Evolutionary conservation across 1,140 invertebrate species (phyloP).

Genomic region (Thrips palmi): DNA sequence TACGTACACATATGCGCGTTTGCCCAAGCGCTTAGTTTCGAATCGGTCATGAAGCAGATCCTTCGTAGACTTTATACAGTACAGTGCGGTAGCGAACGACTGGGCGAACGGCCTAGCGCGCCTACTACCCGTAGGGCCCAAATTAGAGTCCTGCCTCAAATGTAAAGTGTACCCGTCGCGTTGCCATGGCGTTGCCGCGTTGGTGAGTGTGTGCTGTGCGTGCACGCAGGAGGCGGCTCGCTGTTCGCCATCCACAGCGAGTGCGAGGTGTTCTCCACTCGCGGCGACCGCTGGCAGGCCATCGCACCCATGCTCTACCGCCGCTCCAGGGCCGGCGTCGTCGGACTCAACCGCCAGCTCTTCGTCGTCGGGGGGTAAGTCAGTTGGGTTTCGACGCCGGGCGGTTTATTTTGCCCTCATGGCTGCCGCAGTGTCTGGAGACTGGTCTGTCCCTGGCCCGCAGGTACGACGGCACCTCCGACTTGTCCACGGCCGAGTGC

Average conservation of each 20-base stretch:
- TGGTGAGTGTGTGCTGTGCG: too few species aligned
- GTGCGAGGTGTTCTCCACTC: slow-evolving; percentile 48
- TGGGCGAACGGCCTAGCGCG: too few species aligned
- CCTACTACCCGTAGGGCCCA: too few species aligned
- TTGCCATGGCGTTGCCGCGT: neutral
- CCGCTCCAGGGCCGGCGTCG: slow-evolving; percentile 40
- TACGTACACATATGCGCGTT: too few species aligned
- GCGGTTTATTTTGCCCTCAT: neutral
- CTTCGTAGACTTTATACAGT: too few species aligned
- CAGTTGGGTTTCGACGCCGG: neutral
- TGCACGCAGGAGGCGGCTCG: slow-evolving; percentile 37
- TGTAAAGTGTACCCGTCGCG: neutral
- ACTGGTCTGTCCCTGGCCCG: slow-evolving; percentile 8
- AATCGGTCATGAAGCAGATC: too few species aligned
- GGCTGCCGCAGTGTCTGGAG: neutral
- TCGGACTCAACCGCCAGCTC: slow-evolving; percentile 33
- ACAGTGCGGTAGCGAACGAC: too few species aligned
- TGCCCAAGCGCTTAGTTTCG: too few species aligned
- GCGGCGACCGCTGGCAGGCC: slow-evolving; percentile 38
- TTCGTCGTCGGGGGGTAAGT: slow-evolving; percentile 42
- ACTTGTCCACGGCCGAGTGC: slow-evolving; percentile 42
- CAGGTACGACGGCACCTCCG: slow-evolving; percentile 45
- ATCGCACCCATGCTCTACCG: slow-evolving; percentile 42
- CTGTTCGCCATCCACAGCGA: slow-evolving; percentile 53
- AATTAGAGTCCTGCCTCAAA: neutral